phyloP scores from a whole-genome alignment of 2,113 vertebrate genomes.

The Semnornis frantzii region DNA sequence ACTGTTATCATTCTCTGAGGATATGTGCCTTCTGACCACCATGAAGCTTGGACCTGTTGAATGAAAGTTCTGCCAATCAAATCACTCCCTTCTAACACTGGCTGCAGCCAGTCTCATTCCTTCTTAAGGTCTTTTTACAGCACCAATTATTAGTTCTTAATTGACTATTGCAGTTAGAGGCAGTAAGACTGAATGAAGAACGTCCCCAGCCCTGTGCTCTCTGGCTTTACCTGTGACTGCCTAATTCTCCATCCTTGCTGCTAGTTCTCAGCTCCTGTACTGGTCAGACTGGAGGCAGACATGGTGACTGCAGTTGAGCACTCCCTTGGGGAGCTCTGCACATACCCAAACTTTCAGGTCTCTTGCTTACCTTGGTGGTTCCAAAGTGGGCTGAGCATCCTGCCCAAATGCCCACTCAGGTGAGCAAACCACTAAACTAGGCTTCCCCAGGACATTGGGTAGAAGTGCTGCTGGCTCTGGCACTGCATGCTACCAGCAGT shows the following conservation, averaged over 20 bases:
- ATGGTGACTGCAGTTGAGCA: not conserved
- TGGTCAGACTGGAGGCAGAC: accelerated
- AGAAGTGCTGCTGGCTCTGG: not conserved
- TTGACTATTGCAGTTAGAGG: not conserved
- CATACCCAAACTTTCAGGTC: accelerated
- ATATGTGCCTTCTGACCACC: accelerated
- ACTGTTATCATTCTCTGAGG: accelerated
- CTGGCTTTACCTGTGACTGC: not conserved
- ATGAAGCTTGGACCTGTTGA: accelerated
- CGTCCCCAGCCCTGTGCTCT: not conserved
- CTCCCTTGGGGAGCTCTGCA: accelerated
- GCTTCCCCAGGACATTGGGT: not conserved
- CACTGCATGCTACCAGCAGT: accelerated
- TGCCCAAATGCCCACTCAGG: not conserved
- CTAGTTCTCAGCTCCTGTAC: not conserved
- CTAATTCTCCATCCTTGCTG: accelerated
- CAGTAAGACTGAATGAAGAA: not conserved
- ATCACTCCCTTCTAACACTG: accelerated
- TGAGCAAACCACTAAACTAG: not conserved
- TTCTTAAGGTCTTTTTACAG: not conserved
- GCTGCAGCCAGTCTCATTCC: not conserved
- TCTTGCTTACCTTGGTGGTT: not conserved
- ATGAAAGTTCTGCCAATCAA: not conserved
- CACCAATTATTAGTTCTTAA: not conserved
- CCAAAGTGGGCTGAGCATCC: not conserved